Conservation (phyloP, 1,140 invertebrate genomes). For the Gryllus bimaculatus region DNA sequence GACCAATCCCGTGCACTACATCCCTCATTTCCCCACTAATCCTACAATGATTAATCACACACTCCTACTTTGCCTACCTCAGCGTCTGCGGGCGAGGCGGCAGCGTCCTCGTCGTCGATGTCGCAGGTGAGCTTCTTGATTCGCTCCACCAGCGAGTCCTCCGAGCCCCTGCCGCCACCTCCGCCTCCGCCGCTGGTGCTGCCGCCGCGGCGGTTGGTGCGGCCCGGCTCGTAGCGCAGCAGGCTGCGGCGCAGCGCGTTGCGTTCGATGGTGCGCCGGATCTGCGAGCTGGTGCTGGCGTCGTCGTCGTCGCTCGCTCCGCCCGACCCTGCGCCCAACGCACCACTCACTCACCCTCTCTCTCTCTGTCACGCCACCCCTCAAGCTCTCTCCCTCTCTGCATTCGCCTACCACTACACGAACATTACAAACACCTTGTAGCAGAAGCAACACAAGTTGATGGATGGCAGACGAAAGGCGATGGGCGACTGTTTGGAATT, state of each 20-base stretch:
- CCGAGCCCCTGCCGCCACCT: slow-evolving; percentile 23
- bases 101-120: slow-evolving; percentile 52
- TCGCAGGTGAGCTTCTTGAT: slow-evolving; percentile 73
- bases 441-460: too few species aligned
- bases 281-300: slow-evolving; percentile 20
- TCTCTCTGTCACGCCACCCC: too few species aligned
- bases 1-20: too few species aligned
- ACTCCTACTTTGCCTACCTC: too few species aligned
- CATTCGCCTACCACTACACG: too few species aligned
- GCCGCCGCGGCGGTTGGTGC: slow-evolving; percentile 1
- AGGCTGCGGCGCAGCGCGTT: slow-evolving; percentile 59
- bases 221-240: slow-evolving; percentile 47
- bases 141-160: slow-evolving; percentile 63
- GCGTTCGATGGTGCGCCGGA: slow-evolving; percentile 57
- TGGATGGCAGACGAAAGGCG: too few species aligned
- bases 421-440: too few species aligned
- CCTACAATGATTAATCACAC: too few species aligned
- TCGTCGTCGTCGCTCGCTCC: slow-evolving; percentile 26
- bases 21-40: too few species aligned
- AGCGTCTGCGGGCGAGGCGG: slow-evolving; percentile 11
- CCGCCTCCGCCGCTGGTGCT: slow-evolving; percentile 15
- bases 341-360: too few species aligned
- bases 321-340: background rate
- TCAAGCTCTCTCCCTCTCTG: too few species aligned
- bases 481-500: too few species aligned